phyloP scores from a whole-genome alignment of 64 coral and sea anemone genomes.

The Pachyseris speciosa region DNA sequence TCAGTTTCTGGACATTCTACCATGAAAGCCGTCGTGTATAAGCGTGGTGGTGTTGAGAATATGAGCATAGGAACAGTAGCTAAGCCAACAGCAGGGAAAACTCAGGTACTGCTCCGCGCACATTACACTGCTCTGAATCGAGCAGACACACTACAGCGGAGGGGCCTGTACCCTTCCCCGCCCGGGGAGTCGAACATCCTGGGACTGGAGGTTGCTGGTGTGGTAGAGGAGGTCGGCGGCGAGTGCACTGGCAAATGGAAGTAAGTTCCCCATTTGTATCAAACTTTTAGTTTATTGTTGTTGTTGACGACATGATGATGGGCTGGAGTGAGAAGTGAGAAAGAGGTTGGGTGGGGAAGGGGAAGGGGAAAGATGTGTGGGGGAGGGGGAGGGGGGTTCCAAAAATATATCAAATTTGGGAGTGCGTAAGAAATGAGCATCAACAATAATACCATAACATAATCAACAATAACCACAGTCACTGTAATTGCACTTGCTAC shows the following conservation, averaged over 20 bases:
- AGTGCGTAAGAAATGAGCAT: too few relatives aligned
- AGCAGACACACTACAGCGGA: conserved; percentile 91
- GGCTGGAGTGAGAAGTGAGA: too few relatives aligned
- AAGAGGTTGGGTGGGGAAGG: too few relatives aligned
- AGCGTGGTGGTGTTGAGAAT: conserved; percentile 75
- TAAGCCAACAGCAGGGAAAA: conserved; percentile 49
- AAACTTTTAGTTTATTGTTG: too few relatives aligned
- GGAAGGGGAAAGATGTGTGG: too few relatives aligned
- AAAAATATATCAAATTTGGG: too few relatives aligned
- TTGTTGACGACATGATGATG: too few relatives aligned
- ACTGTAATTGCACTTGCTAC: too few relatives aligned
- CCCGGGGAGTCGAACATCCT: conserved; percentile 91
- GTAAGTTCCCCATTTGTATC: conserved; percentile 40
- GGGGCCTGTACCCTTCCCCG: conserved; percentile 67
- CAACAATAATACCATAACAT: too few relatives aligned
- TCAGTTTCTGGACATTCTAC: neutral
- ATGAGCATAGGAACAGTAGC: conserved; percentile 54
- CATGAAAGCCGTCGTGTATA: conserved; percentile 88
- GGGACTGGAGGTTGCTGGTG: conserved; percentile 87
- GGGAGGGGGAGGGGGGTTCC: too few relatives aligned
- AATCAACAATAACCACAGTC: too few relatives aligned
- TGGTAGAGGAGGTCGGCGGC: conserved; percentile 76
- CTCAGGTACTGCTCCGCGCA: conserved; percentile 71
- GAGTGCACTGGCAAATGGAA: conserved; percentile 81
- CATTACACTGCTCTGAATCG: conserved; percentile 87